Evolutionary conservation across 2,113 vertebrate species (phyloP), one percentile per base, ranked within the genome.

Genomic region (Thymallus thymallus): DNA sequence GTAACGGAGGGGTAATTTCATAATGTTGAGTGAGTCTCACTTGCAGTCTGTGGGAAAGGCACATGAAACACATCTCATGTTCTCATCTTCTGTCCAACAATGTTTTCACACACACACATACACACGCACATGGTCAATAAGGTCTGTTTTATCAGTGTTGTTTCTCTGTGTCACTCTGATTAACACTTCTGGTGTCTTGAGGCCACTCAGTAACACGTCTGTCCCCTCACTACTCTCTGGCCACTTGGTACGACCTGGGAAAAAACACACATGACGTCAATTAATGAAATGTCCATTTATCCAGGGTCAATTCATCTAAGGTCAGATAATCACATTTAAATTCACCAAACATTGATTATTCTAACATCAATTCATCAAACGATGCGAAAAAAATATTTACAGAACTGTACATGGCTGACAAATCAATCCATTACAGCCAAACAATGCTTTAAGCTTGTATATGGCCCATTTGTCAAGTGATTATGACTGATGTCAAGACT

Each of bases 181-280:
- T 7, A 41, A 41, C 35, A 10, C 35, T 41, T 74, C 9, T 22
- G 61, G 20, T 32, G 60, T 16, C 76, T 73, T 77, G 62, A 76
- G 73, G 26, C 30, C 76, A 26, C 48, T 68, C n/a, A 73, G 14
- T 32, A 6, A 24, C 63, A 46, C 14, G 5, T 2, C 30, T 41
- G 26, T n/a, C 45, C 32, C 77, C 30, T 74, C 2, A 20, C 76
- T 46, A 83, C 63, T 64, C 69, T 66, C 80, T 78, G 41, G 23
- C 82, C 32, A 85, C 77, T 61, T 18, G 73, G 60, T 90, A 90
- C 6, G 89, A 86, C 76, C 90, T 90, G 80, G 9, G 78, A 77
- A 41, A 41, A 41, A 80, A 78, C 70, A 80, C 51, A 76, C 3
- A 26, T 6, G 61, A 51, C 3, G 16, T 71, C 41, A 41, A 69